These are phyloP conservation scores for Miniopterus natalensis DNA, from an alignment of 2,113 vertebrate species.

Conservation along the genomic window DNA sequence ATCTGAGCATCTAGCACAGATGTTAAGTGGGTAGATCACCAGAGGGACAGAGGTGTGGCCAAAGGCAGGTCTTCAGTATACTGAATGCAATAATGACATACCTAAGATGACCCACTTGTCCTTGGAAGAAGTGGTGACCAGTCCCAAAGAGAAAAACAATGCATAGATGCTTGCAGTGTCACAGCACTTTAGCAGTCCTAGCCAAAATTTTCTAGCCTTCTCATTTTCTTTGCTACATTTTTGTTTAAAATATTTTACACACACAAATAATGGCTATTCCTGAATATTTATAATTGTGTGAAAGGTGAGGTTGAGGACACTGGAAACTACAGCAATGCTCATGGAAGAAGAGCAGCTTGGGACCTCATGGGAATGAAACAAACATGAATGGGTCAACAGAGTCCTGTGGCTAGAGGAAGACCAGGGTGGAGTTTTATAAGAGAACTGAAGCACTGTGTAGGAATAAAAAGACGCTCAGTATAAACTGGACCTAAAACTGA, in stretches of 20 bases:
- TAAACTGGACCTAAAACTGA: conserved; percentile 12
- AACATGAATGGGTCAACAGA: conserved; percentile 65
- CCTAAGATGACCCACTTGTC: background rate
- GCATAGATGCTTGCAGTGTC: background rate
- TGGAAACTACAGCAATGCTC: conserved; percentile 37
- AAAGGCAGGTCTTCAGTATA: background rate
- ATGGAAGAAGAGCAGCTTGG: conserved; percentile 50
- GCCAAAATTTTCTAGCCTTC: background rate
- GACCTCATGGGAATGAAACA: conserved; percentile 42
- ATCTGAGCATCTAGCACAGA: background rate
- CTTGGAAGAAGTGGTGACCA: background rate
- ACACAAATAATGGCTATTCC: conserved; percentile 2
- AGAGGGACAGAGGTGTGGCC: background rate
- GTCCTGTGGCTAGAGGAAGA: conserved; percentile 47
- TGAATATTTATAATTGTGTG: conserved; percentile 11
- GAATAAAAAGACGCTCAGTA: conserved; percentile 37
- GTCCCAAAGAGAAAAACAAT: background rate
- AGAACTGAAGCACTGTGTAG: conserved; percentile 61
- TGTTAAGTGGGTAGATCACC: background rate
- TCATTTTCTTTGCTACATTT: background rate
- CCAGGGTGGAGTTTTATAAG: conserved; percentile 42
- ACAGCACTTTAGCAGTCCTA: background rate
- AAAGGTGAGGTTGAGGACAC: conserved; percentile 48
- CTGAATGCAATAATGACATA: background rate
- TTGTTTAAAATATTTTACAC: conserved; percentile 30